Conservation (phyloP, 2,888 invertebrate species). For the Fissipunctia ypsillon region DNA sequence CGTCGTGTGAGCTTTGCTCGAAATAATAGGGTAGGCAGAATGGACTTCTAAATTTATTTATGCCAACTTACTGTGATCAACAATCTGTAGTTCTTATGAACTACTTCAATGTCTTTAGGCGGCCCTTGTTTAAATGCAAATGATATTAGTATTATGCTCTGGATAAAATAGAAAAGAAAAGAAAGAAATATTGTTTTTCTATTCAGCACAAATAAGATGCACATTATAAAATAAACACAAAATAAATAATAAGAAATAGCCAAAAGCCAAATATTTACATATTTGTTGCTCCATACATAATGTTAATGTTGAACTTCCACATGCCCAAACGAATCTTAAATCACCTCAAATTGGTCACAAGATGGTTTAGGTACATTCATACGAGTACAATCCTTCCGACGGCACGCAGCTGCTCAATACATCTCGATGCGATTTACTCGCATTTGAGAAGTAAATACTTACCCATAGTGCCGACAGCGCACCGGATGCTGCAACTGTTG, state of each 20-base stretch:
- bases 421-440: constrained; percentile 9
- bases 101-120: background rate
- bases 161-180: background rate
- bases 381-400: background rate
- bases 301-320: background rate
- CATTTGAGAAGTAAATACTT: background rate
- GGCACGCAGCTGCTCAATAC: background rate
- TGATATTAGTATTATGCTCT: no score
- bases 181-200: no score
- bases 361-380: background rate
- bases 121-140: background rate
- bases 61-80: background rate
- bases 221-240: no score
- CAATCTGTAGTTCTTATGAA: background rate
- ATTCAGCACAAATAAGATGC: no score
- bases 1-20: background rate
- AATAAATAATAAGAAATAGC: no score
- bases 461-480: background rate
- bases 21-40: background rate
- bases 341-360: background rate
- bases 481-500: background rate
- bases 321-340: background rate
- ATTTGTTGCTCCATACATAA: background rate
- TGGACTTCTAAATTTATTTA: background rate
- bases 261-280: no score